Conservation (phyloP, 2,113 vertebrate genomes). For the Alligator sinensis region DNA sequence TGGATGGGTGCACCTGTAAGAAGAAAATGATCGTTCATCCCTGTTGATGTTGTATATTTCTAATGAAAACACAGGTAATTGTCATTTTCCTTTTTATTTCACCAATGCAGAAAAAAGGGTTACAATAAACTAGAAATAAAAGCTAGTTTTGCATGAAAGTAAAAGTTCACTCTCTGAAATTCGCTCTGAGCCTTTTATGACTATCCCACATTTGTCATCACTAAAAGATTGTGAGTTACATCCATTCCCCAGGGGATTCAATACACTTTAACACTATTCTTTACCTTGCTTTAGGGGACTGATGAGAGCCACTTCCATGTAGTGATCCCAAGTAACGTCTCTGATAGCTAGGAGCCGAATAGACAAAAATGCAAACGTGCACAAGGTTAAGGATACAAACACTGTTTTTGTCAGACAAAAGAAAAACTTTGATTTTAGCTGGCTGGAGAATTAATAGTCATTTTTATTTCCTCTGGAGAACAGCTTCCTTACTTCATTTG, state of each 20-base stretch:
- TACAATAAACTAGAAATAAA: too few relatives aligned
- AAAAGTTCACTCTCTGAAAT: neutral
- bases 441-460: neutral
- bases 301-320: too few relatives aligned
- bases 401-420: too few relatives aligned
- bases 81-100: neutral
- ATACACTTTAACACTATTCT: neutral
- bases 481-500: too few relatives aligned
- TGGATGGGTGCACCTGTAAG: neutral
- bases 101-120: neutral
- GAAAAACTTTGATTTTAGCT: neutral
- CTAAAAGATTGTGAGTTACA: neutral
- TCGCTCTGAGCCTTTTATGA: neutral
- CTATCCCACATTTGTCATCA: neutral
- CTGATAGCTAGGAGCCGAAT: too few relatives aligned
- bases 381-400: too few relatives aligned
- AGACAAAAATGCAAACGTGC: too few relatives aligned
- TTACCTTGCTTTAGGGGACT: neutral
- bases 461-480: neutral
- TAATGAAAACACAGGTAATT: fast-evolving
- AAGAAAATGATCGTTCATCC: neutral
- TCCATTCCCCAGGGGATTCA: neutral
- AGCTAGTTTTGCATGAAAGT: too few relatives aligned
- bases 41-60: neutral
- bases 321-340: too few relatives aligned